Evolutionary conservation across 2,113 vertebrate species (phyloP), one percentile per base, ranked within the genome.

Genomic region (Nyctereutes procyonoides): DNA sequence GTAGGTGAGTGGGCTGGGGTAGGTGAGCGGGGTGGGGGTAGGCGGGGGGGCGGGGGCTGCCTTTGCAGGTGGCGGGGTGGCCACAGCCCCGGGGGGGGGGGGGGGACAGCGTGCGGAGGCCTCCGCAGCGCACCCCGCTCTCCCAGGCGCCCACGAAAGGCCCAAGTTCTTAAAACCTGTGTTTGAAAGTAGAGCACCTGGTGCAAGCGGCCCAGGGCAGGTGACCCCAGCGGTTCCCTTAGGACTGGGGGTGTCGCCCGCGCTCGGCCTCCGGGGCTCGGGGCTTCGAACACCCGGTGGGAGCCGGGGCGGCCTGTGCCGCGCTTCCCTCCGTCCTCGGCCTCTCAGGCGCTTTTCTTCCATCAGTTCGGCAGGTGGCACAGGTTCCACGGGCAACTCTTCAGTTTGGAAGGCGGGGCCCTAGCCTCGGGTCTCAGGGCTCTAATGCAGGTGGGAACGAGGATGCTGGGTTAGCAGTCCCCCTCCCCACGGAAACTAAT

Each of bases 11-110:
- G n/a, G n/a, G n/a, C n/a, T n/a, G 38, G 43, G 43, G 43, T 43
- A 43, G 43, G 43, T 43, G 43, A 43, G 43, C 1, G 43, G 43
- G 43, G 4, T 43, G 43, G 43, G 5, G 4, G 4, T 4, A 38
- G 38, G 38, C 4, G 38, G 38, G 38, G 4, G 43, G 1, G 99
- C 99, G 99, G 0, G 99, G 96, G 2, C 98, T 99, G 96, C 99
- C 99, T 97, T 99, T 99, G 77, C 5, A 43, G 43, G 43, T 43
- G 5, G 43, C 43, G 43, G 43, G 38, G 43, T 43, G 43, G 43
- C 43, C 43, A 43, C 43, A 43, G 43, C 5, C 43, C 43, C 38
- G 38, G 43, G 43, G 43, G 1, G 43, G 43, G 43, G 43, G 5
- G 43, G 43, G 43, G 5, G 5, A 5, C 74, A 77, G 74, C 4